Base-by-base conservation (phyloP, 2,888 invertebrate genomes). In the Frankliniella intonsa region DNA sequence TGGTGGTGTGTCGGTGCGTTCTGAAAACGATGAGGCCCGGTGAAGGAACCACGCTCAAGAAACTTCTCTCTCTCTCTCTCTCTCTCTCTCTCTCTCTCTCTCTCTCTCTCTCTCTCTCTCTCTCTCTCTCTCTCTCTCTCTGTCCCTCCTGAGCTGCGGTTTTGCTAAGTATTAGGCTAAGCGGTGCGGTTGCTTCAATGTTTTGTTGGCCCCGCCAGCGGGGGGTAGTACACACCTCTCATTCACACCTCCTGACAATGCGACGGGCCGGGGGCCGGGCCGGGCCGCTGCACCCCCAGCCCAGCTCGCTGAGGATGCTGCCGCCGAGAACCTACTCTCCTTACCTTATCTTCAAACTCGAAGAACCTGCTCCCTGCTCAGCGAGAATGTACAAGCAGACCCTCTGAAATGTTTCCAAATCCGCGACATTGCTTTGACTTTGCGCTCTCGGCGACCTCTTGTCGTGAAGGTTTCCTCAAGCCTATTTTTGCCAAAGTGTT, bases 91-190 rank as follows among this genome's bases (percentile, higher is more conserved):
- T 38, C 38, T 38, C 38, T n/a, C 62, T 62, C 62, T n/a, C n/a
- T 62, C 69, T 76, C 69, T 76, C 25, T 76, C 69, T 38, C 62
- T 76, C 25, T 25, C 69, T 22, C 69, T 25, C 17, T 76, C 69
- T 25, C 25, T 76, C 25, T 76, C 12, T 22, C 12, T 76, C 25
- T 76, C 22, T 22, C 25, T 76, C 55, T 62, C n/a, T 62, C n/a
- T 62, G 1, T 25, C 9, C 25, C 69, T 9, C 55, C 17, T 19
- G 55, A 7, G 17, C 19, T 76, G 69, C 12, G 69, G 69, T 76
- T 76, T 76, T 25, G 69, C 69, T 76, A 76, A 76, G 25, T 76
- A 62, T 62, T n/a, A n/a, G 62, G 62, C 62, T 62, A 76, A 76
- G 69, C 69, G 69, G 69, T 25, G 69, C 25, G 69, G 25, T 25